Percentiles rank a stretch among this genome's conserved stretches.
These are phyloP conservation scores for Machimus rusticus DNA, from an alignment of 2,888 invertebrate species.

Conservation along the genomic window DNA sequence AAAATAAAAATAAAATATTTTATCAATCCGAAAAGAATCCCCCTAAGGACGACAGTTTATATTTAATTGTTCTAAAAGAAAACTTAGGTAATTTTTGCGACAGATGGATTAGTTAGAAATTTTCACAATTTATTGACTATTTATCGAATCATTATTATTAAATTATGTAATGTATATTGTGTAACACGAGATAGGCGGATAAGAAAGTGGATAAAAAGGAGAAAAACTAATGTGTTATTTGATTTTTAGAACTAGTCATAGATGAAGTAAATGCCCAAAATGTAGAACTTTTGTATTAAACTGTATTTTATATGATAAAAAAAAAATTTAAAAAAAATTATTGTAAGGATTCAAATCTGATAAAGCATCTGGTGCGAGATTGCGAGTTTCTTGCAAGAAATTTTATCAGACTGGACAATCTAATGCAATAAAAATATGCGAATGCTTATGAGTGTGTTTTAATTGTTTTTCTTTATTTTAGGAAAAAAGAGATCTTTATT, in stretches of 20 bases:
- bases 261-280: neutral
- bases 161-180: neutral
- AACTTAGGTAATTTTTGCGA: neutral
- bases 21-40: neutral
- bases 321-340: neutral
- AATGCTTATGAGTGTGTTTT: conserved; percentile 1
- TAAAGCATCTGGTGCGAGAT: neutral
- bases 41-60: neutral
- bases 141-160: neutral
- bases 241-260: conserved; percentile 29
- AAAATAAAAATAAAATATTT: neutral
- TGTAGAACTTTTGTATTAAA: conserved; percentile 32
- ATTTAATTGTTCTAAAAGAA: neutral
- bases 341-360: neutral
- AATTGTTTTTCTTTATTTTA: neutral
- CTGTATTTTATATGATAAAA: conserved; percentile 27
- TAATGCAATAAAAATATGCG: conserved; percentile 12
- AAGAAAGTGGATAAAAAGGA: neutral
- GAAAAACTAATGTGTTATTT: conserved; percentile 12
- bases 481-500: too few relatives aligned
- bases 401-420: conserved; percentile 7
- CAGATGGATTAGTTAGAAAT: neutral
- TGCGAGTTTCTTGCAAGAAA: neutral
- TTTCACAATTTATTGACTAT: neutral
- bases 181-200: neutral